Evolutionary conservation across 2,113 vertebrate genomes (phyloP), one percentile per base, ranked within the genome.

Genomic region (Anas platyrhynchos): DNA sequence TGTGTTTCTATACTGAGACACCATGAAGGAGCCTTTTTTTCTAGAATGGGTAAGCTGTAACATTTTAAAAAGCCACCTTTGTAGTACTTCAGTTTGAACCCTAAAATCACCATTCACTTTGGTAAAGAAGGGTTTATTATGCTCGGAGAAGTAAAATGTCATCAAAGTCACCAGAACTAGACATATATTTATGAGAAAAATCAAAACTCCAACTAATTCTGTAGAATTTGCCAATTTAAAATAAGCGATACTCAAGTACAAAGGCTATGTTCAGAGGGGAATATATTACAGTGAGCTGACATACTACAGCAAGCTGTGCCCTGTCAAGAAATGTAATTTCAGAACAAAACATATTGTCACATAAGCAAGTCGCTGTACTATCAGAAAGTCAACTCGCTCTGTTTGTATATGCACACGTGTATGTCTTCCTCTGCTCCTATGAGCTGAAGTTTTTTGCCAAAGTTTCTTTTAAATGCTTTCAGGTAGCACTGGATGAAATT

Each of bases 241-340:
- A 23, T 73, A 95, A 88, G 74, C 56, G 83, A 56, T 34, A 43
- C 36, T 93, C 17, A 48, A 84, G n/a, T 80, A 76, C 83, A 83
- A 89, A 62, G 58, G 54, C 44, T 84, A 36, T 66, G 7, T 91
- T 96, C 41, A 62, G 26, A 54, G 34, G 8, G 31, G 23, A 91
- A 63, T 93, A 32, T 23, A 65, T 9, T 83, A 20, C 29, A 63
- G 71, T 76, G 61, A 82, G 77, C 41, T 95, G 75, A 80, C 59
- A 25, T 12, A 80, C 62, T 93, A 46, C 82, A 41, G 74, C 74
- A 88, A 80, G 69, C 63, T 91, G 23, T 72, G 44, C 32, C 17
- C 36, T 92, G 55, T 86, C 84, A 91, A 93, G 18, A 85, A 63
- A 87, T 55, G 54, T 55, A 83, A 31, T 59, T 96, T 95, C 73